phyloP scores from a whole-genome alignment of 2,888 invertebrate species.

The Masnerella sp. region DNA sequence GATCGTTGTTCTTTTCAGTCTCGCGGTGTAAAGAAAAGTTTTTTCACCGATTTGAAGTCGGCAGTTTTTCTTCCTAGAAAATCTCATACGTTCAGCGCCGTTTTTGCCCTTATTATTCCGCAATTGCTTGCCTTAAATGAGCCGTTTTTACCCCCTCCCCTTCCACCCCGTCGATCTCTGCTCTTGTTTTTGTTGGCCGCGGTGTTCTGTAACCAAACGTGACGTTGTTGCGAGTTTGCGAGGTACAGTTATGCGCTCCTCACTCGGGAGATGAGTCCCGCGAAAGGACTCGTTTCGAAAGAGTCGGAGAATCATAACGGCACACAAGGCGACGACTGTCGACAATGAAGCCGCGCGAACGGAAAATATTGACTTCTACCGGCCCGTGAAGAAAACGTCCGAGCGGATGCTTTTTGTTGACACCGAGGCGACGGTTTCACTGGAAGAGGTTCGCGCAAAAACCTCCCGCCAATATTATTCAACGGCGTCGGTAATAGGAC shows the following conservation, averaged over 20 bases:
- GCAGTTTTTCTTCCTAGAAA: too few relatives aligned
- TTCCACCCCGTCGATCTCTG: not conserved
- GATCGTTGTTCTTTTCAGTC: too few relatives aligned
- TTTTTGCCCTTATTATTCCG: conserved; percentile 33
- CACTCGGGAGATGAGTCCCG: conserved; percentile 61
- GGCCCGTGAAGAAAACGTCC: conserved; percentile 31
- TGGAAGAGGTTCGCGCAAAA: conserved; percentile 9
- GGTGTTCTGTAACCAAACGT: conserved; percentile 51
- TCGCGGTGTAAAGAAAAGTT: too few relatives aligned
- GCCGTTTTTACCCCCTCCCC: conserved; percentile 10
- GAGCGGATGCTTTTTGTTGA: conserved; percentile 23
- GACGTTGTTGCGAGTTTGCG: conserved; percentile 60
- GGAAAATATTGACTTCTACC: conserved; percentile 49
- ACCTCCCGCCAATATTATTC: conserved; percentile 27
- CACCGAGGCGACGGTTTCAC: conserved; percentile 7
- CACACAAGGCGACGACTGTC: conserved; percentile 65
- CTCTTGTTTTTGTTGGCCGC: conserved; percentile 26
- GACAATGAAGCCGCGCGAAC: conserved; percentile 61
- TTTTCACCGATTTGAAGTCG: too few relatives aligned
- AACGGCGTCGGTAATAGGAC: conserved; percentile 25
- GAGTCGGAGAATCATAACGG: conserved; percentile 75
- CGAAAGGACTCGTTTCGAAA: conserved; percentile 72
- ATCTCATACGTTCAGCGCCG: not conserved
- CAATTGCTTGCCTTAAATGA: conserved; percentile 34
- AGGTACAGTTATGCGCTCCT: conserved; percentile 73